Evolutionary conservation across 2,888 invertebrate genomes (phyloP), one percentile per base, ranked within the genome.

Genomic region (Ormyrus pomaceus): DNA sequence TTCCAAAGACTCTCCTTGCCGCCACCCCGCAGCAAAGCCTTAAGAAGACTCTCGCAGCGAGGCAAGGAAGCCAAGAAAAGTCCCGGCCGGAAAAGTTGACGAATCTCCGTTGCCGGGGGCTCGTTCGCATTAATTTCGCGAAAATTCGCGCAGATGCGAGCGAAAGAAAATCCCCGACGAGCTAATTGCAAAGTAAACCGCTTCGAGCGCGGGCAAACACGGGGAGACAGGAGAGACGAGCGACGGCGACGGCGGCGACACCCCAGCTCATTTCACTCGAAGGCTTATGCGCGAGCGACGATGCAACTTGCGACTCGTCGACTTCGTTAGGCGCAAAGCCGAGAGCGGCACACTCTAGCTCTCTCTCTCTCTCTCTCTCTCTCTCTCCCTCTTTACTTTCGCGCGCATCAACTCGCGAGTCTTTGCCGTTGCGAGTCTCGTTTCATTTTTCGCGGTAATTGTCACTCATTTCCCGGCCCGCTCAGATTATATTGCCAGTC

Each of bases 301-400:
- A 70, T 70, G 50, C 11, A 70, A 70, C 70, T 70, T 11, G 65
- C 58, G 51, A 71, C 51, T 71, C 71, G 59, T 71, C 51, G 72
- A 72, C 72, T 72, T 72, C 72, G 62, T 72, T 72, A 72, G 72
- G 51, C 53, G 51, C 59, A 62, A 72, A 72, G 62, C 53, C 62
- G 8, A 69, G 55, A 62, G 68, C 48, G 64, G 5, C 64, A 50
- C 34, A 34, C 34, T 34, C 34, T 19, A 19, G 19, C 19, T 34
- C 34, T 0, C 34, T 34, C 34, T 34, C 34, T 34, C 34, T 34
- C 34, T 34, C 34, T 34, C 34, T 34, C 34, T 34, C 3, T 34
- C 34, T 34, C 34, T 34, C 4, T 34, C 34, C 34, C 34, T 34
- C 34, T 34, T 34, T 34, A 34, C 34, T 2, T 4, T 34, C 34